Evolutionary conservation across 1,140 invertebrate species (phyloP).

Genomic region (Notospermus geniculatus): DNA sequence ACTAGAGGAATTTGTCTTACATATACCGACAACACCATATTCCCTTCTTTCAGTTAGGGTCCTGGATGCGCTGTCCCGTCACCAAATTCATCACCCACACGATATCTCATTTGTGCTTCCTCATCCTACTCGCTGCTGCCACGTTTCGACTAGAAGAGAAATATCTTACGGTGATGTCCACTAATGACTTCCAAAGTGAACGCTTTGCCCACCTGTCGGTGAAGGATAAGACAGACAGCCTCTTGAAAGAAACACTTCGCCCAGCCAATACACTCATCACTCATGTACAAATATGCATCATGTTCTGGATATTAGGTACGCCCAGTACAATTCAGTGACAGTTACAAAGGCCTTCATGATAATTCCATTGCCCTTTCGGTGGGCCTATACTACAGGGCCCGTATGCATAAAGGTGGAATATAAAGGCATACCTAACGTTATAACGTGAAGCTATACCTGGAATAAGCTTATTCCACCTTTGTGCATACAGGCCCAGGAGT

Average conservation of each 20-base stretch:
- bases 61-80: slow-evolving; percentile 94
- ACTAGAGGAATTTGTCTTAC: not conserved
- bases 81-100: slow-evolving; percentile 97
- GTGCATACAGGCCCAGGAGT: too few species aligned
- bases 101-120: slow-evolving; percentile 54
- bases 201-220: slow-evolving; percentile 35
- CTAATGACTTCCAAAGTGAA: slow-evolving; percentile 33
- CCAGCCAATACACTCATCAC: slow-evolving; percentile 52
- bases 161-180: slow-evolving; percentile 38
- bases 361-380: too few species aligned
- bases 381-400: too few species aligned
- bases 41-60: slow-evolving; percentile 64
- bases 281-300: slow-evolving; percentile 55
- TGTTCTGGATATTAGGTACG: slow-evolving; percentile 55
- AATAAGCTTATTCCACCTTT: too few species aligned
- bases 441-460: too few species aligned
- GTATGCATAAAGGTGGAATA: too few species aligned
- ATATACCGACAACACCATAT: not conserved
- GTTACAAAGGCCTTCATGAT: too few species aligned
- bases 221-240: slow-evolving; percentile 47
- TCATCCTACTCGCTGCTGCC: slow-evolving; percentile 51
- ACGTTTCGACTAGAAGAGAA: slow-evolving; percentile 53
- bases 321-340: not conserved
- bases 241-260: slow-evolving; percentile 48
- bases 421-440: too few species aligned